Percentiles rank a stretch among this genome's conserved stretches.
Conservation (phyloP, 30 jellyfish, hydroid and myxozoan genomes). For the Morbakka virulenta region DNA sequence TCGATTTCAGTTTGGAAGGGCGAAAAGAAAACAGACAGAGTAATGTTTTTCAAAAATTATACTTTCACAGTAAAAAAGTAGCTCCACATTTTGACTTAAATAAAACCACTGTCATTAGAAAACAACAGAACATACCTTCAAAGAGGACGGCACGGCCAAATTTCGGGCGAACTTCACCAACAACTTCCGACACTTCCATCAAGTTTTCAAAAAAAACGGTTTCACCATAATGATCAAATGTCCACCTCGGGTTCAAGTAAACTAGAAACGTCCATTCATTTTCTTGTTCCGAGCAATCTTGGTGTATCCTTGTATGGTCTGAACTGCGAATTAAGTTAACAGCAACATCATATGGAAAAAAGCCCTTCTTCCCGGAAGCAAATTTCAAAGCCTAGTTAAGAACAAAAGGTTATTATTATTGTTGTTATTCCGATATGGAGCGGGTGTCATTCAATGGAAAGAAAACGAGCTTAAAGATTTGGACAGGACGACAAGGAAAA, state of each 20-base stretch:
- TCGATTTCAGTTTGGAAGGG: too few relatives aligned
- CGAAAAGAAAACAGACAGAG: too few relatives aligned
- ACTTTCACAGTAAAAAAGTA: too few relatives aligned
- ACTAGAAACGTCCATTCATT: conserved; percentile 88
- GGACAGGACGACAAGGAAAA: too few relatives aligned
- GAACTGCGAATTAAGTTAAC: conserved; percentile 81
- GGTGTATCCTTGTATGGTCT: conserved; percentile 85
- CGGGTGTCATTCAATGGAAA: too few relatives aligned
- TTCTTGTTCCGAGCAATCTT: conserved; percentile 40
- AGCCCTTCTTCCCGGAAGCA: conserved; percentile 71
- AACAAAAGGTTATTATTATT: too few relatives aligned
- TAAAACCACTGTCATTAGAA: too few relatives aligned
- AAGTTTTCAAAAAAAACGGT: conserved; percentile 76
- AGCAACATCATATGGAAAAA: conserved; percentile 94
- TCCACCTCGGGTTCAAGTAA: conserved; percentile 85
- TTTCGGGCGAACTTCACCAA: conserved; percentile 86
- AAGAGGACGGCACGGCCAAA: conserved; percentile 84
- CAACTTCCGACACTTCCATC: conserved; percentile 85
- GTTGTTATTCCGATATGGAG: too few relatives aligned
- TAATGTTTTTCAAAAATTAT: too few relatives aligned
- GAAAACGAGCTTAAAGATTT: too few relatives aligned
- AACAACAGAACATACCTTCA: conserved; percentile 74
- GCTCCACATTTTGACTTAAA: too few relatives aligned
- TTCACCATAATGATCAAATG: conserved; percentile 79
- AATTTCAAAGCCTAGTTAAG: too few relatives aligned